A percentile compares a stretch with the other conserved stretches of the same genome.
phyloP scores from a whole-genome alignment of 2,113 vertebrate genomes.

The Thunnus maccoyii region DNA sequence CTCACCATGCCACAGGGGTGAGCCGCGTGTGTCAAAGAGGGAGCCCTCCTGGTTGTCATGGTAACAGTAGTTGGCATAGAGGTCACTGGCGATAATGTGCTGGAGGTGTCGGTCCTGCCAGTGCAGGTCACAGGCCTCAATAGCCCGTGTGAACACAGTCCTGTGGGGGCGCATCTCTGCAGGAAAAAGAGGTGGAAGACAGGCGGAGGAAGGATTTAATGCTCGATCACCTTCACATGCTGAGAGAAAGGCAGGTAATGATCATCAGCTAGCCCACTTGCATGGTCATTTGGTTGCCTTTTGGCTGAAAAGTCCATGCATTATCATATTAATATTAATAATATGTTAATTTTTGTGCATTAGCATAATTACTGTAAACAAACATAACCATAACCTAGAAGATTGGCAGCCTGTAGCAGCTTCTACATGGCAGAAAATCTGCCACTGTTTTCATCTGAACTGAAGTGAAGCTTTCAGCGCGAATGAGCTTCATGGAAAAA shows the following conservation, averaged over 20 bases:
- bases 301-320: background rate
- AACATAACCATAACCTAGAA: conserved; percentile 23
- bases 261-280: background rate
- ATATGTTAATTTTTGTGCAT: background rate
- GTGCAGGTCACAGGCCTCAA: conserved; percentile 98
- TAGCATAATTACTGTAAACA: conserved; percentile 40
- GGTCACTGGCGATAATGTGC: conserved; percentile 98
- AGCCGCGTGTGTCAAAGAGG: conserved; percentile 95
- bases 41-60: conserved; percentile 97
- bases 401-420: conserved; percentile 32
- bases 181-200: background rate
- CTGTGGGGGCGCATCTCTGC: conserved; percentile 90
- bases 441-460: conserved; percentile 9
- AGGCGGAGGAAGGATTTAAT: background rate
- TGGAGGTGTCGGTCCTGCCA: conserved; percentile 99
- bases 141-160: conserved; percentile 98
- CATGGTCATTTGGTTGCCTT: background rate
- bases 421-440: conserved; percentile 20
- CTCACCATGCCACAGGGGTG: conserved; percentile 99
- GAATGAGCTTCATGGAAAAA: background rate
- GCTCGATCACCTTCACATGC: background rate
- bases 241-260: background rate
- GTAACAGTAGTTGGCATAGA: conserved; percentile 99
- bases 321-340: conserved; percentile 21
- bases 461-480: background rate